A percentile compares a stretch with the other conserved stretches of the same genome.
Evolutionary conservation across 2,888 invertebrate genomes (phyloP).

Genomic region (Trisateles emortualis): DNA sequence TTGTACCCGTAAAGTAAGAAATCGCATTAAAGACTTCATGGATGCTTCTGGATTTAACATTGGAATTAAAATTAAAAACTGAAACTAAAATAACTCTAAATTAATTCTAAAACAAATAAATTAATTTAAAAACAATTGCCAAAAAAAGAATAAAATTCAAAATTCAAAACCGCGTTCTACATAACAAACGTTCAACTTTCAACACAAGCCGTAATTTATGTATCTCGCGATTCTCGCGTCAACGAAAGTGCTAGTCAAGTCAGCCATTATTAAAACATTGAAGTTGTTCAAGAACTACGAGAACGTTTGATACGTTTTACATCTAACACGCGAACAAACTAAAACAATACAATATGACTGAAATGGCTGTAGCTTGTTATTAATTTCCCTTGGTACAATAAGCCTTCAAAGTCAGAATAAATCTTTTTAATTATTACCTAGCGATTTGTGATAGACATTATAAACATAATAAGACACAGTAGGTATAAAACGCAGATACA

Average conservation of each 20-base stretch:
- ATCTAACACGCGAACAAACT: conserved; percentile 1
- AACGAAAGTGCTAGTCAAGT: conserved; percentile 3
- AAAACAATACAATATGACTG: not conserved
- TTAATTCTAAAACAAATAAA: too few relatives aligned
- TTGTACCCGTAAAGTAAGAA: too few relatives aligned
- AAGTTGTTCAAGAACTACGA: conserved; percentile 1
- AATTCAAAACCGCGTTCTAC: conserved; percentile 1
- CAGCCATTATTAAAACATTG: conserved; percentile 5
- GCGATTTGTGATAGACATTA: not conserved
- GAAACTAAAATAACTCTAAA: too few relatives aligned
- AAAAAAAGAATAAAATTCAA: not conserved
- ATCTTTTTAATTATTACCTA: not conserved
- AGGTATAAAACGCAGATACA: conserved; percentile 41
- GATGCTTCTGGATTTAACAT: too few relatives aligned
- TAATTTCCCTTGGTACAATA: not conserved
- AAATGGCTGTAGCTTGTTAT: not conserved
- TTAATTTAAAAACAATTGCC: not conserved
- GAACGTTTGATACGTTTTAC: too few relatives aligned
- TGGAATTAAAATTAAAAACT: too few relatives aligned
- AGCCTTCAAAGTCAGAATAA: too few relatives aligned
- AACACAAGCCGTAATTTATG: conserved; percentile 5
- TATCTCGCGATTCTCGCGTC: conserved; percentile 4
- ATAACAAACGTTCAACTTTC: not conserved
- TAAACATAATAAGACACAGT: not conserved
- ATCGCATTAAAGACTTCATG: too few relatives aligned